Conservation (phyloP, 1,140 invertebrate species). For the Bombus superbus region DNA sequence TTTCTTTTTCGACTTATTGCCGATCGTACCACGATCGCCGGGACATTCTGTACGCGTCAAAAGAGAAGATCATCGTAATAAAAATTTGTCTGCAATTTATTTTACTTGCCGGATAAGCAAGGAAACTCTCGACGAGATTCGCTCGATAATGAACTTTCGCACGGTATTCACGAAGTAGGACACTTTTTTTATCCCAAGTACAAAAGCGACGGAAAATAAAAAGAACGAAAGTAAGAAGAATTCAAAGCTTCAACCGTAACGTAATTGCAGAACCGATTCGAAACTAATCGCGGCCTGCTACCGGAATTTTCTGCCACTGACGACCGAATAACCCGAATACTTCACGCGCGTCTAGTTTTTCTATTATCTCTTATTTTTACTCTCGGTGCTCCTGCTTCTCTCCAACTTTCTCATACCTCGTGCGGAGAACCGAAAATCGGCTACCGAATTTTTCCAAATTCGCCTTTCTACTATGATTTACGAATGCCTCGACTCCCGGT, state of each 20-base stretch:
- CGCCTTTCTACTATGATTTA: slow-evolving; percentile 46
- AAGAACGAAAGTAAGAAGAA: background rate
- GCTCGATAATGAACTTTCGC: background rate
- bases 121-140: background rate
- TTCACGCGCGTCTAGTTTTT: slow-evolving; percentile 33
- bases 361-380: slow-evolving; percentile 62
- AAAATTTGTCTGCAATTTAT: too few species aligned
- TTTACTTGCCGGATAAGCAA: too few species aligned
- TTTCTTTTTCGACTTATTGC: too few species aligned
- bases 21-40: too few species aligned
- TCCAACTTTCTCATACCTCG: slow-evolving; percentile 7
- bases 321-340: slow-evolving; percentile 74
- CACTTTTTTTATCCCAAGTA: background rate
- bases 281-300: slow-evolving; percentile 71
- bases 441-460: slow-evolving; percentile 43
- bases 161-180: background rate
- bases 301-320: slow-evolving; percentile 64
- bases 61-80: too few species aligned
- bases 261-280: slow-evolving; percentile 24
- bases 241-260: background rate
- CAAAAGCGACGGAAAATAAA: background rate
- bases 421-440: slow-evolving; percentile 35
- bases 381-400: background rate
- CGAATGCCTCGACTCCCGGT: background rate
- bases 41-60: too few species aligned